Percentiles rank a stretch among this genome's conserved stretches.
Conservation (phyloP, 2,888 invertebrate species). For the Drosophila conformis region DNA sequence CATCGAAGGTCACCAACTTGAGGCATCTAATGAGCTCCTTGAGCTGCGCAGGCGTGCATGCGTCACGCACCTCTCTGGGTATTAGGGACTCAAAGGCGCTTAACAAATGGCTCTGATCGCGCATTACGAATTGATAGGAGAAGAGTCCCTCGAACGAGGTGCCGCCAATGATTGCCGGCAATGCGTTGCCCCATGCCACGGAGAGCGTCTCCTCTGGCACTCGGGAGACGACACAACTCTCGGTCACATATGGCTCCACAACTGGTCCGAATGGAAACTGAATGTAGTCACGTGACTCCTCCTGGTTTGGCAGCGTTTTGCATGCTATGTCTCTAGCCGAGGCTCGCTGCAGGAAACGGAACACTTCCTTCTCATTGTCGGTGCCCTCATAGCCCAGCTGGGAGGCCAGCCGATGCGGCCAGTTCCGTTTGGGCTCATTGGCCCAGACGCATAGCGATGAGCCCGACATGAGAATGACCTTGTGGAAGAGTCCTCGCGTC, state of each 20-base stretch:
- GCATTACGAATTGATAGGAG: constrained; percentile 62
- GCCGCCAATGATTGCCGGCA: constrained; percentile 82
- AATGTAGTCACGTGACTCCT: constrained; percentile 67
- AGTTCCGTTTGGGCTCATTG: constrained; percentile 62
- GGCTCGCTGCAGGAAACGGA: constrained; percentile 63
- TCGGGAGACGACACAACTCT: constrained; percentile 73
- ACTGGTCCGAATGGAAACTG: constrained; percentile 79
- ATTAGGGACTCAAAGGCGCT: constrained; percentile 68
- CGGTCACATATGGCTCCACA: constrained; percentile 80
- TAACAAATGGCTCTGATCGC: constrained; percentile 45
- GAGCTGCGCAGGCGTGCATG: constrained; percentile 46
- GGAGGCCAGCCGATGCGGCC: constrained; percentile 80
- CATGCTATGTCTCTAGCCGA: constrained; percentile 55
- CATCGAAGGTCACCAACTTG: constrained; percentile 62
- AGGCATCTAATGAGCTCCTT: constrained; percentile 57
- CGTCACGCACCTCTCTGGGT: constrained; percentile 69
- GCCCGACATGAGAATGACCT: constrained; percentile 83
- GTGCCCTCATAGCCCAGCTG: constrained; percentile 80
- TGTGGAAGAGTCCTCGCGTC: constrained; percentile 84
- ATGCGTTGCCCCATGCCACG: constrained; percentile 79
- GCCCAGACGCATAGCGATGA: constrained; percentile 79
- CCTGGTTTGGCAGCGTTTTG: constrained; percentile 60
- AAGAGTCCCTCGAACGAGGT: constrained; percentile 82
- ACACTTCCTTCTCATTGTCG: constrained; percentile 82
- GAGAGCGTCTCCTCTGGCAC: constrained; percentile 67